Percentiles rank a stretch among this genome's conserved stretches.
These are phyloP conservation scores for Ariopsis seemanni DNA, from an alignment of 2,113 vertebrate species.

Conservation along the genomic window DNA sequence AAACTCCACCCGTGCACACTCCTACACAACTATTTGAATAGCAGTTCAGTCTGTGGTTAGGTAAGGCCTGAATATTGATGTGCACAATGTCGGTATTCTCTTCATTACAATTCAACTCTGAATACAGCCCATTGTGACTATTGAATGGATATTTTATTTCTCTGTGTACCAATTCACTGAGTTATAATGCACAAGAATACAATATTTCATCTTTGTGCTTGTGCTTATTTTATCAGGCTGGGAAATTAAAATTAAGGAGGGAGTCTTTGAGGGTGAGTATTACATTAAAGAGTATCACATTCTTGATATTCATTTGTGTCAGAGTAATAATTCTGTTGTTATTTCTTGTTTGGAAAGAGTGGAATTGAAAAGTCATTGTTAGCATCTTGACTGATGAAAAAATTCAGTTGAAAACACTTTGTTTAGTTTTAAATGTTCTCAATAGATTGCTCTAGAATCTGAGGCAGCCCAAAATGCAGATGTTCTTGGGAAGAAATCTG, in stretches of 20 bases:
- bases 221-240: constrained; percentile 55
- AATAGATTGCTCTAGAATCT: neutral
- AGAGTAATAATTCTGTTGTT: neutral
- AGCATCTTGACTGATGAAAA: neutral
- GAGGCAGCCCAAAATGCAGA: neutral
- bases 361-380: neutral
- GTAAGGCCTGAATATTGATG: neutral
- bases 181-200: neutral
- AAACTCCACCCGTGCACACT: neutral
- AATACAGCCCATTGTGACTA: neutral
- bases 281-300: neutral
- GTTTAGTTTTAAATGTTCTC: neutral
- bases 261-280: constrained; percentile 65
- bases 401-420: neutral
- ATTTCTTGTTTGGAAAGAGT: neutral
- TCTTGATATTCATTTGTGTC: no score
- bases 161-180: neutral
- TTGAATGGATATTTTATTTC: neutral
- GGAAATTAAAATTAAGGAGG: constrained; percentile 66
- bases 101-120: neutral
- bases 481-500: constrained; percentile 9
- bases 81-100: neutral
- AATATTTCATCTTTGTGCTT: neutral
- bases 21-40: neutral
- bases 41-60: neutral